Base-by-base conservation (phyloP, 2,113 vertebrate species). In the Mirza zaza region DNA sequence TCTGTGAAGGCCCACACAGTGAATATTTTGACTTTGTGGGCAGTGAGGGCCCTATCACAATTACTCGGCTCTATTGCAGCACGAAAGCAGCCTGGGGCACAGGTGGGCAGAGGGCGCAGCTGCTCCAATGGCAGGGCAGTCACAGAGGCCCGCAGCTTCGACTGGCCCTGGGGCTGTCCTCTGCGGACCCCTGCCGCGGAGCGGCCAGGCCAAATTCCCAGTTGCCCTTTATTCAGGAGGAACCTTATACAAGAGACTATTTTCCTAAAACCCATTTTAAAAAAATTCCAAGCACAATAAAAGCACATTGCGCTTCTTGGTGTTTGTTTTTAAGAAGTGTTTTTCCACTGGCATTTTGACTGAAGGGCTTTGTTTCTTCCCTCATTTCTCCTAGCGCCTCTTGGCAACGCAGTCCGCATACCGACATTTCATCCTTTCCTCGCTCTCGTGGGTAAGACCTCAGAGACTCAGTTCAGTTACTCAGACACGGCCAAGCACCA, bases 311-410 rank as follows among this genome's bases (percentile, higher is more conserved):
- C 68, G 76, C n/a, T 42, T 32, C 70, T 81, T 5, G 0, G 27
- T 32, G 57, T 92, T 81, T 87, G 90, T 77, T 71, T 73, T 81
- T 59, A 76, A 36, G 79, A 73, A 79, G 42, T 61, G 42, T 90
- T 94, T 98, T 87, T 76, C 92, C 92, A 87, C 90, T 80, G 76
- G 84, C 20, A 9, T 82, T 91, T 61, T 65, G n/a, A 92, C 85
- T 52, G 48, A 84, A 87, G 88, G 61, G 29, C 20, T 95, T 79
- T 94, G 92, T 95, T 93, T 39, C 88, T 63, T 36, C 82, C 67
- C 80, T 61, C 80, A 14, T 48, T 80, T 87, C 88, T 94, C 59
- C 68, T n/a, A 4, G 77, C 0, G 11, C 42, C 11, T 21, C 87
- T 91, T 91, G 91, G 97, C 68, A 0, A 48, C 75, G 11, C 61